Evolutionary conservation across 2,113 vertebrate genomes (phyloP).

Genomic region (Cyprinus carpio): DNA sequence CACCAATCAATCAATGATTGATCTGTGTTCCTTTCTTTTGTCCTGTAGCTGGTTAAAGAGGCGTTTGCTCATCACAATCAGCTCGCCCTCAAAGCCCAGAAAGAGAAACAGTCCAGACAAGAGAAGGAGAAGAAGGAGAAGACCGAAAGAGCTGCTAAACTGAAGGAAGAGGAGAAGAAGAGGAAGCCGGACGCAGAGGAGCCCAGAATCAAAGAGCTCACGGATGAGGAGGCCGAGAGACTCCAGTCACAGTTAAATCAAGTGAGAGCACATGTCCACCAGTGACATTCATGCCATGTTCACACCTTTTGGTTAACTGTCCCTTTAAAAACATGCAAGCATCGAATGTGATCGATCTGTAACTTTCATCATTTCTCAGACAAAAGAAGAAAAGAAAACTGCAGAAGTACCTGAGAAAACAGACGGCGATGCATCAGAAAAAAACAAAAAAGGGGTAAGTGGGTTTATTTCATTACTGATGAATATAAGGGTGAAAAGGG

Average conservation of each 20-base stretch:
- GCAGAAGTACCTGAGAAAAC: conserved; percentile 38
- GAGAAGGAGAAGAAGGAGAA: conserved; percentile 85
- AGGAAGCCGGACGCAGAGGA: conserved; percentile 66
- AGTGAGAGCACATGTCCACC: conserved; percentile 65
- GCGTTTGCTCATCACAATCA: conserved; percentile 87
- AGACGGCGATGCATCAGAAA: conserved; percentile 46
- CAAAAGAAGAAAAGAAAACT: conserved; percentile 76
- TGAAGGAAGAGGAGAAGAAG: conserved; percentile 76
- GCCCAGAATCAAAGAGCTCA: conserved; percentile 91
- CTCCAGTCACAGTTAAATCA: conserved; percentile 89
- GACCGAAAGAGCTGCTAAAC: conserved; percentile 76
- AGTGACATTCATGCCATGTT: background rate
- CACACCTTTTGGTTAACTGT: background rate
- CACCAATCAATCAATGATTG: background rate
- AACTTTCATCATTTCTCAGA: conserved; percentile 52
- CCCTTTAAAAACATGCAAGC: background rate
- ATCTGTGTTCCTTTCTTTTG: background rate
- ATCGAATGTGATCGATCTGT: background rate
- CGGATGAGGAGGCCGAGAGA: conserved; percentile 91
- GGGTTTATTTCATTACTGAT: background rate
- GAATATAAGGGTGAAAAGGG: background rate
- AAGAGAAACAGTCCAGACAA: conserved; percentile 80
- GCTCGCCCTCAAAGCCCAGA: conserved; percentile 79
- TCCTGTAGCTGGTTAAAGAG: conserved; percentile 87
- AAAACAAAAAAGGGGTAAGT: conserved; percentile 72